These are phyloP conservation scores for Tachina grossa DNA, from an alignment of 2,888 invertebrate species.

Conservation along the genomic window DNA sequence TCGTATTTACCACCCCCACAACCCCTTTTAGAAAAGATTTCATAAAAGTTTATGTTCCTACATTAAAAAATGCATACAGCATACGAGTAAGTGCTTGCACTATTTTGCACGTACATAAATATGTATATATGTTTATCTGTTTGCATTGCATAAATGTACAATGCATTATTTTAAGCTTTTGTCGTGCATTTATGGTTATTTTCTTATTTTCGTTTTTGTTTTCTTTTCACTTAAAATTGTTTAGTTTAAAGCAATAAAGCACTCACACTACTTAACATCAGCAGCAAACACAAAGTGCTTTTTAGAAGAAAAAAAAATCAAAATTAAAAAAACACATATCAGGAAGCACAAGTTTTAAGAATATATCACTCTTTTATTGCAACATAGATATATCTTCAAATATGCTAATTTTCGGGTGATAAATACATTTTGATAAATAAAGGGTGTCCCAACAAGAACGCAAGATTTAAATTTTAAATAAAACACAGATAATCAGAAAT, in stretches of 20 bases:
- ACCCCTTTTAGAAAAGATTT: too few species aligned
- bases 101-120: neutral
- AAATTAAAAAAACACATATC: neutral
- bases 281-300: conserved; percentile 41
- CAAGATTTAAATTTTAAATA: too few species aligned
- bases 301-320: conserved; percentile 4
- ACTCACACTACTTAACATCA: conserved; percentile 44
- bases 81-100: neutral
- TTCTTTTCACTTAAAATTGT: conserved; percentile 28
- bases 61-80: conserved; percentile 18
- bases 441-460: too few species aligned
- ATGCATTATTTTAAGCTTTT: conserved; percentile 60
- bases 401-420: too few species aligned
- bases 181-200: conserved; percentile 51
- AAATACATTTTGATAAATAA: too few species aligned
- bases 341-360: neutral
- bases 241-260: conserved; percentile 47
- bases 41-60: too few species aligned
- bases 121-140: neutral
- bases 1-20: neutral
- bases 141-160: conserved; percentile 20
- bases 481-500: too few species aligned
- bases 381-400: too few species aligned
- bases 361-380: neutral
- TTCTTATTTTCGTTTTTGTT: conserved; percentile 8